Base-by-base conservation (phyloP, 1,140 invertebrate species). In the Physella acuta region DNA sequence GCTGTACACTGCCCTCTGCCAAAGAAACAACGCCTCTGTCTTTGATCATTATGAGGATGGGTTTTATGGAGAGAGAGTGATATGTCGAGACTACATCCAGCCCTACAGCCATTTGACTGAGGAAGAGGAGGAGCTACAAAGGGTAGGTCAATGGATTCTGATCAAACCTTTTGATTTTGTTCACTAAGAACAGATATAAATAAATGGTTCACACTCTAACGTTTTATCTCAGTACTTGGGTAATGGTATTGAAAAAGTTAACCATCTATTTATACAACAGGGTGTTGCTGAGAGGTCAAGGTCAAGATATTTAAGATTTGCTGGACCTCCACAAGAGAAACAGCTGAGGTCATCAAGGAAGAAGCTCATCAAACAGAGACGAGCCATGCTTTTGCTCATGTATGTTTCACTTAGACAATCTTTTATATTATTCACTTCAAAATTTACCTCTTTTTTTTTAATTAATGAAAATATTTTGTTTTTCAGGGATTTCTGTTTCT, bases 301-400 rank as follows among this genome's bases (percentile, higher is more conserved):
- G 49, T 85, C 82, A 5, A 69, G 84, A n/a, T 84, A 84, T 69
- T 71, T 85, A 31, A 55, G 84, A 34, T 83, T 84, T 76, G 79
- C 82, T 3, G 55, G 84, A 64, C 84, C 84, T 26, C 82, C 82
- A 33, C 82, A 84, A 56, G 82, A 84, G 63, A 82, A 83, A 72
- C 76, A 81, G 37, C 71, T 85, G 33, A 82, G 82, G 59, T 79
- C 82, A 61, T 77, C 82, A 0, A 75, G 84, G 49, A 83, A 83
- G 64, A 78, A 77, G 58, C 77, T 76, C 4, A 78, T 85, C 65
- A 84, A 84, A 68, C 81, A 85, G 68, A 84, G 79, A 56, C 79
- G 76, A 44, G 79, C 81, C 2, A 65, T 78, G 28, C 60, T 71
- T n/a, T 67, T 84, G 8, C 60, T 84, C 31, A 78, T 76, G 82